A percentile compares a stretch with the other conserved stretches of the same genome.
Conservation (phyloP, 2,888 invertebrate species). For the Ferrisia virgata region DNA sequence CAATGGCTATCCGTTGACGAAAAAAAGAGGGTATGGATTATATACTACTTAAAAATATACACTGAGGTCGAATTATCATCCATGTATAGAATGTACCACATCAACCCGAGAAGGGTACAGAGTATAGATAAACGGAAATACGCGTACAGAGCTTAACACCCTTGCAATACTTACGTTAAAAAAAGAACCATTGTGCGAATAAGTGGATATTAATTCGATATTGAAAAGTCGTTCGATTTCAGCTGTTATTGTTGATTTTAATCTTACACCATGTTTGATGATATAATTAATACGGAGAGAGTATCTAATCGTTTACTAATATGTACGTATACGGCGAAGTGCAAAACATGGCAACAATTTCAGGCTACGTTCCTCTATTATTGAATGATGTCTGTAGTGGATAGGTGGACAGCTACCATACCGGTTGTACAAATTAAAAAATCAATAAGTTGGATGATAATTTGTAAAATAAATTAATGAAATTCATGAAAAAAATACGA, state of each 20-base stretch:
- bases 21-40: slow-evolving; percentile 30
- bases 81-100: not conserved
- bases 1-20: not conserved
- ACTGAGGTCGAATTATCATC: slow-evolving; percentile 40
- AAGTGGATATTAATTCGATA: slow-evolving; percentile 44
- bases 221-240: slow-evolving; percentile 39
- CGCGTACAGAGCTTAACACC: slow-evolving; percentile 10
- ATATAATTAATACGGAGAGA: not conserved
- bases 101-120: not conserved
- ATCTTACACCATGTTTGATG: slow-evolving; percentile 24
- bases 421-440: too few relatives aligned
- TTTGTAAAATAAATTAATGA: too few relatives aligned
- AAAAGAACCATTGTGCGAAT: slow-evolving; percentile 37
- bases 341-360: too few relatives aligned
- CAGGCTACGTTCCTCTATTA: too few relatives aligned
- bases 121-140: slow-evolving; percentile 18
- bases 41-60: slow-evolving; percentile 34
- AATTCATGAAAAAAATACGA: too few relatives aligned
- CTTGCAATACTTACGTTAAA: slow-evolving; percentile 15
- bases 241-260: slow-evolving; percentile 43
- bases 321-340: not conserved
- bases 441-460: too few relatives aligned
- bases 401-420: too few relatives aligned
- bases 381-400: too few relatives aligned
- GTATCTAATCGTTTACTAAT: not conserved